phyloP scores from a whole-genome alignment of 1,140 invertebrate species.

The Saccostrea glomerata region DNA sequence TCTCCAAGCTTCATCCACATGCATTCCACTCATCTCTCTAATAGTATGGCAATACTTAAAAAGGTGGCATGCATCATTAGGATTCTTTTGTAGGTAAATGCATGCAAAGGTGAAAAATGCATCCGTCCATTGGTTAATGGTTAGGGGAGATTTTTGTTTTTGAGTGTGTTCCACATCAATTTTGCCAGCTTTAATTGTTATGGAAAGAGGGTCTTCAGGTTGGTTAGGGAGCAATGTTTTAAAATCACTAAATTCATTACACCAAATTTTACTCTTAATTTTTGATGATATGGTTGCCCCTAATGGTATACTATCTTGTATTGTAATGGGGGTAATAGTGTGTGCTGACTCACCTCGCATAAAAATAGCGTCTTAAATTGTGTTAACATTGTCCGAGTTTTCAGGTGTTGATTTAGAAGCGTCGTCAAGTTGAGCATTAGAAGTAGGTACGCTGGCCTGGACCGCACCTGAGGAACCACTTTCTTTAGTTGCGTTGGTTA shows the following conservation, averaged over 20 bases:
- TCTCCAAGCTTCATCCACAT: conserved; percentile 26
- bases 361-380: conserved; percentile 4
- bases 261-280: background rate
- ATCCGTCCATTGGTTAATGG: too few relatives aligned
- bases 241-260: conserved; percentile 2
- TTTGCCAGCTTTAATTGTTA: background rate
- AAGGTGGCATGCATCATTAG: background rate
- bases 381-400: too few relatives aligned
- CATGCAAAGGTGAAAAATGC: too few relatives aligned
- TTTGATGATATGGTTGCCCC: background rate
- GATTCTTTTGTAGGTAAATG: too few relatives aligned
- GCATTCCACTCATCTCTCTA: background rate
- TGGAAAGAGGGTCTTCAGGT: conserved; percentile 3
- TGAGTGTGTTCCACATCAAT: too few relatives aligned
- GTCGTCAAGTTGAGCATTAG: too few relatives aligned
- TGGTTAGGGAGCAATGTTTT: background rate
- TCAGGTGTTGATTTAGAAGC: too few relatives aligned
- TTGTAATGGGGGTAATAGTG: background rate
- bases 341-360: background rate
- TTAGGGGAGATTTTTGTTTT: too few relatives aligned
- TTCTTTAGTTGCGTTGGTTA: too few relatives aligned
- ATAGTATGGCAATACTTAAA: background rate
- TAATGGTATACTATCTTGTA: conserved; percentile 1
- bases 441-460: too few relatives aligned
- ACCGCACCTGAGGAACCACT: too few relatives aligned